Evolutionary conservation across 1,140 invertebrate genomes (phyloP).

Genomic region (Manduca sexta): DNA sequence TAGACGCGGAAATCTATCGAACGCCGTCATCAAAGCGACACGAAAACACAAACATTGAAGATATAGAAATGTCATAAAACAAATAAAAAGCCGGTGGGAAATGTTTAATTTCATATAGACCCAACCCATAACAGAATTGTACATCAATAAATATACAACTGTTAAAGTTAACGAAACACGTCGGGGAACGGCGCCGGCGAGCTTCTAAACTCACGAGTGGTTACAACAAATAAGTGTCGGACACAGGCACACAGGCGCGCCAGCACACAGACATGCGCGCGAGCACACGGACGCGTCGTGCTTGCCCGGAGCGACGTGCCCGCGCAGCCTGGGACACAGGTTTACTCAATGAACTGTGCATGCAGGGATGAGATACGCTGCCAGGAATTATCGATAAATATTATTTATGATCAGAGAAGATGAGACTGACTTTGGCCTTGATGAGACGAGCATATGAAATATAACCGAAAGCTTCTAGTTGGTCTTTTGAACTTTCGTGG

Average conservation of each 20-base stretch:
- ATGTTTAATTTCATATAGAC: slow-evolving; percentile 5
- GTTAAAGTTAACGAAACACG: slow-evolving; percentile 40
- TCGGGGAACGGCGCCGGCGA: slow-evolving; percentile 28
- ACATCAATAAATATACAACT: slow-evolving; percentile 40
- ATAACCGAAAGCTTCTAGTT: no score
- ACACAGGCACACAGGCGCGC: slow-evolving; percentile 34
- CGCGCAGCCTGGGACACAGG: slow-evolving; percentile 34
- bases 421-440: no score
- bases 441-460: no score
- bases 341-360: slow-evolving; percentile 61
- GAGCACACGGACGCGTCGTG: slow-evolving; percentile 17
- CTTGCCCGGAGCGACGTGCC: slow-evolving; percentile 29
- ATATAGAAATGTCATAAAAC: slow-evolving; percentile 2
- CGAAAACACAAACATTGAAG: no score
- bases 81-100: slow-evolving; percentile 5
- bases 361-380: neutral
- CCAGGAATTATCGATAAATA: no score
- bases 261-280: slow-evolving; percentile 13
- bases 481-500: no score
- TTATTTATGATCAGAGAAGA: no score
- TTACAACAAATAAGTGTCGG: slow-evolving; percentile 40
- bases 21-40: neutral
- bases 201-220: slow-evolving; percentile 45
- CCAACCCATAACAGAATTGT: slow-evolving; percentile 14
- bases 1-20: slow-evolving; percentile 20